A percentile compares a stretch with the other conserved stretches of the same genome.
These are phyloP conservation scores for Parapristionchus giblindavisi DNA, from an alignment of 2,888 invertebrate species.

Conservation along the genomic window DNA sequence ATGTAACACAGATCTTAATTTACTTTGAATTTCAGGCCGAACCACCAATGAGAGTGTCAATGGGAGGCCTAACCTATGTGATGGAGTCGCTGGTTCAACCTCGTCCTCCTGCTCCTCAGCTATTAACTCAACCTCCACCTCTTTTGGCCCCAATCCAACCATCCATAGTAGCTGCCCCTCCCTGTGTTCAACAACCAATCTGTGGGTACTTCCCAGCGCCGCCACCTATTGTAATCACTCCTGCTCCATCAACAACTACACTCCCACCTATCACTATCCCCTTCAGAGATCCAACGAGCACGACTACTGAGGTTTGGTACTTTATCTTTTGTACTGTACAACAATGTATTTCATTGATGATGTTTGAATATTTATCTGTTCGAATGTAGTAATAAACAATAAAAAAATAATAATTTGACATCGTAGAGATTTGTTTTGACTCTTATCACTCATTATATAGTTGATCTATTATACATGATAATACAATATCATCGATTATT, in stretches of 20 bases:
- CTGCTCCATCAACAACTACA: slow-evolving; percentile 36
- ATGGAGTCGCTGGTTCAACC: slow-evolving; percentile 35
- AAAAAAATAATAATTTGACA: no score
- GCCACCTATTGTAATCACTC: slow-evolving; percentile 23
- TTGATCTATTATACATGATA: no score
- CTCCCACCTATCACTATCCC: no score
- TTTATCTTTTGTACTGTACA: no score
- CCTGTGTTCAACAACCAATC: background rate
- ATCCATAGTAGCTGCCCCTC: background rate
- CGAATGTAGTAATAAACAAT: no score
- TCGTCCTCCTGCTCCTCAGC: background rate
- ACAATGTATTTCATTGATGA: no score
- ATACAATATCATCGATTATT: no score
- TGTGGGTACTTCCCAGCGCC: slow-evolving; percentile 11
- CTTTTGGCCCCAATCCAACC: background rate
- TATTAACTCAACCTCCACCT: slow-evolving; percentile 4
- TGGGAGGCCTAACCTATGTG: slow-evolving; percentile 27
- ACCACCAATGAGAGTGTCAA: slow-evolving; percentile 12
- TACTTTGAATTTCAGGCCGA: background rate
- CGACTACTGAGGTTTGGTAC: slow-evolving; percentile 44
- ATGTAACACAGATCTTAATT: no score
- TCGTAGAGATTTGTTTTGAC: no score
- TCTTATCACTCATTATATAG: no score
- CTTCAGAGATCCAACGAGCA: slow-evolving; percentile 38
- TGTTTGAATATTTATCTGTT: no score